Evolutionary conservation across 1,140 invertebrate genomes (phyloP).

Genomic region (Belonocnema kinseyi): DNA sequence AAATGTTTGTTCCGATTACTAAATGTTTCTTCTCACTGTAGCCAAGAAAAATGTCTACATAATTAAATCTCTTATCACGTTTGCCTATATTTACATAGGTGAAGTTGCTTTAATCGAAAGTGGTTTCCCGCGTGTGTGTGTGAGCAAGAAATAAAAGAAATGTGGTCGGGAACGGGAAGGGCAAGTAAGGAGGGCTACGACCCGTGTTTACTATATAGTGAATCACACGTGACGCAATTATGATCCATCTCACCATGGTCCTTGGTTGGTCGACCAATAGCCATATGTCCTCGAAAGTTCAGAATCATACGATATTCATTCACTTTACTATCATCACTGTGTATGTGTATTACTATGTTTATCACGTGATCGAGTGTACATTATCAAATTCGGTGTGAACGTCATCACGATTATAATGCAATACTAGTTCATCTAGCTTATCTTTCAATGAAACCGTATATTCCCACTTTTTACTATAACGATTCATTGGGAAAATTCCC

Average conservation of each 20-base stretch:
- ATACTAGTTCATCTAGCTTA: not conserved
- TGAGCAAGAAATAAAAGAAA: not conserved
- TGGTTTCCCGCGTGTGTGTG: constrained; percentile 10
- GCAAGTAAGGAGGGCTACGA: constrained; percentile 41
- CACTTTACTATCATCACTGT: not conserved
- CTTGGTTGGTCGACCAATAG: not conserved
- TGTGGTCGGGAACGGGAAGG: not conserved
- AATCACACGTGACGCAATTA: constrained; percentile 54
- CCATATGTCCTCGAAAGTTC: not conserved
- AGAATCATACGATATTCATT: not conserved
- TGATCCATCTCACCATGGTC: constrained; percentile 45
- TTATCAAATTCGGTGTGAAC: not conserved
- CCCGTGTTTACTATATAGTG: constrained; percentile 53
- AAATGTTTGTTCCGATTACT: no score
- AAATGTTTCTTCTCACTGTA: no score
- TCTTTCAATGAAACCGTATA: not conserved
- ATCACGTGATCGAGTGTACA: not conserved
- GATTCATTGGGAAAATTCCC: not conserved
- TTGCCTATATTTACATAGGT: no score
- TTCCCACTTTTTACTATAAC: not conserved
- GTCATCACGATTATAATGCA: not conserved
- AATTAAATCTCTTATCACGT: no score
- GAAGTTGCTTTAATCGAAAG: constrained; percentile 22
- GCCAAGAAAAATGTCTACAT: no score
- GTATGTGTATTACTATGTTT: not conserved